These are phyloP conservation scores for Enteromius trimaculatus DNA, from an alignment of 2,797 vertebrate species.

Conservation along the genomic window DNA sequence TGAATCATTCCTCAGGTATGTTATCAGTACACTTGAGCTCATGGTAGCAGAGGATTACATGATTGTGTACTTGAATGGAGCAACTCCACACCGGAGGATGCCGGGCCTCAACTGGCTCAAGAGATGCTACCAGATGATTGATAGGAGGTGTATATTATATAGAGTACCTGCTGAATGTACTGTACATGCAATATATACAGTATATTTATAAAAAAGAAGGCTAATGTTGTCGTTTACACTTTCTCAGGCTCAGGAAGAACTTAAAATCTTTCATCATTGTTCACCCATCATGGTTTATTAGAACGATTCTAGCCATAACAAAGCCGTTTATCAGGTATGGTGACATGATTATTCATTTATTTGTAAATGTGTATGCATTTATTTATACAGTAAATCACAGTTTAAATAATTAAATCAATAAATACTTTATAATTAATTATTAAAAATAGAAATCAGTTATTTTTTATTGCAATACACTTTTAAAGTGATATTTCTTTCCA, in stretches of 20 bases:
- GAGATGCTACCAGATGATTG: constrained; percentile 99
- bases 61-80: constrained; percentile 97
- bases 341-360: too few relatives aligned
- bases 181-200: neutral
- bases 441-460: neutral
- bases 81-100: constrained; percentile 95
- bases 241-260: constrained; percentile 85
- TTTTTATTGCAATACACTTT: neutral
- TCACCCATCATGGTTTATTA: constrained; percentile 97
- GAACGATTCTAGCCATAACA: constrained; percentile 91
- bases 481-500: neutral
- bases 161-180: neutral
- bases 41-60: constrained; percentile 99
- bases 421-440: neutral
- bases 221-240: constrained; percentile 9
- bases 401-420: neutral
- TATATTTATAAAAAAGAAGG: neutral
- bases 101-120: constrained; percentile 97
- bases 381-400: neutral
- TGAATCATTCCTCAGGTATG: constrained; percentile 79
- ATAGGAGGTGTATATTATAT: constrained; percentile 81
- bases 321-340: constrained; percentile 95
- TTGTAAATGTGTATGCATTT: too few relatives aligned
- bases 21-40: constrained; percentile 97
- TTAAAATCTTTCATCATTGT: constrained; percentile 97